These are phyloP conservation scores for Botrylloides violaceus DNA, from an alignment of 23 tunicate genomes.

Conservation along the genomic window DNA sequence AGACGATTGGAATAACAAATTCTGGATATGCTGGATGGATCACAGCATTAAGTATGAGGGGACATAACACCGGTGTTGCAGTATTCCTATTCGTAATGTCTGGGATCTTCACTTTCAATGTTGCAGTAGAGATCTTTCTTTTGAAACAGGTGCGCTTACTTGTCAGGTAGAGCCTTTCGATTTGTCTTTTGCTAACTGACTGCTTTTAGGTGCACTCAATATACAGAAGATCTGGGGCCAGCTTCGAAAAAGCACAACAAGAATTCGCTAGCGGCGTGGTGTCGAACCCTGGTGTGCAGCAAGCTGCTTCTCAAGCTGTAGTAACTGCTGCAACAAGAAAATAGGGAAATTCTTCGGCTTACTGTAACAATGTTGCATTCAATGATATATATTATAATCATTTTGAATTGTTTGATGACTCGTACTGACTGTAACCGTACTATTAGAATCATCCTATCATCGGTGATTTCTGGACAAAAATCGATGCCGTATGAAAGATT, in stretches of 20 bases:
- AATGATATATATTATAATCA: too few species aligned
- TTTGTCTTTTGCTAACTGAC: not conserved
- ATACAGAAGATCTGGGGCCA: conserved; percentile 93
- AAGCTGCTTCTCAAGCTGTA: conserved; percentile 76
- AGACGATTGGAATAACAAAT: conserved; percentile 80
- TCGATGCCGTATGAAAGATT: too few species aligned
- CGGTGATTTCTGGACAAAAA: too few species aligned
- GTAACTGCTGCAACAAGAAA: conserved; percentile 32
- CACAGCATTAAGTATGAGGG: conserved; percentile 16
- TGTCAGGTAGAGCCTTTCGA: not conserved
- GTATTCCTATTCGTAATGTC: conserved; percentile 50
- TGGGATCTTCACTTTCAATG: conserved; percentile 49
- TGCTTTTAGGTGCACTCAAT: conserved; percentile 65
- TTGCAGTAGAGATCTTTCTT: conserved; percentile 34
- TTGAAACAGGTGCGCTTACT: conserved; percentile 41
- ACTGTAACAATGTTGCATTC: too few species aligned
- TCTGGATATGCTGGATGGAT: conserved; percentile 90
- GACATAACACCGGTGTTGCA: conserved; percentile 30
- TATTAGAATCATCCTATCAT: too few species aligned
- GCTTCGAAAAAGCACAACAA: conserved; percentile 93
- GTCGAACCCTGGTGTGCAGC: conserved; percentile 88
- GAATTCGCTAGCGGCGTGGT: conserved; percentile 84
- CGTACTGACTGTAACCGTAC: too few species aligned
- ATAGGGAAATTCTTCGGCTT: too few species aligned
- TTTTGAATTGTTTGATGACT: too few species aligned